Percentiles rank a stretch among this genome's conserved stretches.
Conservation (phyloP, 2,888 invertebrate genomes). For the Athalia rosae region DNA sequence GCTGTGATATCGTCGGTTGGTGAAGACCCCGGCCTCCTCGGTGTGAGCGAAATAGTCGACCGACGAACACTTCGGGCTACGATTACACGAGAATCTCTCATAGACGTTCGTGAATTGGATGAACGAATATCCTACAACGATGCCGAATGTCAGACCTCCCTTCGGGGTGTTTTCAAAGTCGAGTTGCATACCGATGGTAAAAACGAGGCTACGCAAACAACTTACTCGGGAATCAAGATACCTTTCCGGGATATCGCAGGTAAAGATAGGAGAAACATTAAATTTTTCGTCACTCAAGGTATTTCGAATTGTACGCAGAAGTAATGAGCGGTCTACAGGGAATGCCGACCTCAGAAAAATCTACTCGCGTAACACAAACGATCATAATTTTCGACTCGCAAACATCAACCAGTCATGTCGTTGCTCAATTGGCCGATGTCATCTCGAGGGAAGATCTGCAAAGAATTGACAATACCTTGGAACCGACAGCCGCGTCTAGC, state of each 20-base stretch:
- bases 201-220: slow-evolving; percentile 60
- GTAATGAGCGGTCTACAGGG: slow-evolving; percentile 51
- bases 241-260: slow-evolving; percentile 56
- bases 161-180: slow-evolving; percentile 58
- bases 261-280: slow-evolving; percentile 38
- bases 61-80: slow-evolving; percentile 50
- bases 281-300: too few relatives aligned
- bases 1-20: slow-evolving; percentile 52
- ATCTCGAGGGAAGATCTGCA: neutral
- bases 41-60: slow-evolving; percentile 51
- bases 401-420: slow-evolving; percentile 4
- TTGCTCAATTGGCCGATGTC: slow-evolving; percentile 22
- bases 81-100: slow-evolving; percentile 48
- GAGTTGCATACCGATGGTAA: slow-evolving; percentile 51
- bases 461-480: slow-evolving; percentile 16
- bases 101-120: slow-evolving; percentile 52
- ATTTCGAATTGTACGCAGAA: slow-evolving; percentile 38
- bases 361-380: slow-evolving; percentile 51
- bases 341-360: slow-evolving; percentile 53
- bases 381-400: slow-evolving; percentile 49
- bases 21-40: slow-evolving; percentile 49
- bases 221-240: slow-evolving; percentile 56
- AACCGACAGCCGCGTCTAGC: slow-evolving; percentile 32
- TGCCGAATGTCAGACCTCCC: slow-evolving; percentile 57
- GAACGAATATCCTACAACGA: slow-evolving; percentile 43